Evolutionary conservation across 2,797 vertebrate genomes (phyloP).

Genomic region (Semaprochilodus insignis): DNA sequence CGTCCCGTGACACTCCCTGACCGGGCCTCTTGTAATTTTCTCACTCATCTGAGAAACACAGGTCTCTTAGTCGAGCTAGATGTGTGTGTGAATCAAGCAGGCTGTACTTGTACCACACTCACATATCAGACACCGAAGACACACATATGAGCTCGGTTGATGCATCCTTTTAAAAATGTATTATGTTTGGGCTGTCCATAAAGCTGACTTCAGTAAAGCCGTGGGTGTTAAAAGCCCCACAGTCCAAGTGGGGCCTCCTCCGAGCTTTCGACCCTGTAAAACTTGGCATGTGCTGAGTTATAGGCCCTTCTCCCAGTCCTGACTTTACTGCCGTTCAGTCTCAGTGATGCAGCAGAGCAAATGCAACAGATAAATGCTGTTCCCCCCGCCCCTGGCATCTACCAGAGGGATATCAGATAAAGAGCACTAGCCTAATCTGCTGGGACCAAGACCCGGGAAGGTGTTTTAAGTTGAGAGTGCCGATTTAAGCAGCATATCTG

Average conservation of each 20-base stretch:
- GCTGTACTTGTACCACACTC: neutral
- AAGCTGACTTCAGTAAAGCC: constrained; percentile 44
- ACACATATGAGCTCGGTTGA: constrained; percentile 36
- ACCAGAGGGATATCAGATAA: constrained; percentile 55
- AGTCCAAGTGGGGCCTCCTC: constrained; percentile 38
- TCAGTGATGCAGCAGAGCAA: constrained; percentile 15
- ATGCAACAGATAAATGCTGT: neutral
- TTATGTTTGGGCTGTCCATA: constrained; percentile 50
- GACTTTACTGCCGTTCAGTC: constrained; percentile 37
- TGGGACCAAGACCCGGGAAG: constrained; percentile 4
- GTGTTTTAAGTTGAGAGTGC: no score
- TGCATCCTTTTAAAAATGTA: constrained; percentile 46
- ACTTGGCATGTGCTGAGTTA: constrained; percentile 29
- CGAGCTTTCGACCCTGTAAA: constrained; percentile 42
- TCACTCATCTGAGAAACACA: neutral
- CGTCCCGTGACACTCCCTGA: neutral
- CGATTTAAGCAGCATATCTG: no score
- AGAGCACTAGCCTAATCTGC: constrained; percentile 44
- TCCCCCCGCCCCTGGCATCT: constrained; percentile 42
- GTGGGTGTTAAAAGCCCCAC: constrained; percentile 20
- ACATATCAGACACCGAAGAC: neutral
- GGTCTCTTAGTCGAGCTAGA: constrained; percentile 14
- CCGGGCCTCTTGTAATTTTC: constrained; percentile 20
- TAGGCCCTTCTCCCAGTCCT: constrained; percentile 22
- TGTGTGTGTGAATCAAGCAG: neutral